Evolutionary conservation across 2,888 invertebrate species (phyloP).

Genomic region (Gortyna flavago): DNA sequence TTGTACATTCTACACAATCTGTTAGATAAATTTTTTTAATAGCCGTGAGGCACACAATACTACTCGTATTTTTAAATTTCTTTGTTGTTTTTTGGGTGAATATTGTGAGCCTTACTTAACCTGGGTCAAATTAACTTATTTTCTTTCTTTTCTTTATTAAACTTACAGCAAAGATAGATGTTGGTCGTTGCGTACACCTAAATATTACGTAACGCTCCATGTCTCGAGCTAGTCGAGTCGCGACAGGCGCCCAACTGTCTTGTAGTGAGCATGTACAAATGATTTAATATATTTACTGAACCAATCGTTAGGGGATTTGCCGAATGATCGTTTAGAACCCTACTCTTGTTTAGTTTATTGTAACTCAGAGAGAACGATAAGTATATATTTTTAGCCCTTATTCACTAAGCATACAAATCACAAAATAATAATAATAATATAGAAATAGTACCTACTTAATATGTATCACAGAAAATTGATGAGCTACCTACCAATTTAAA

Average conservation of each 20-base stretch:
- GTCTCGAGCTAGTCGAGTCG: slow-evolving; percentile 5
- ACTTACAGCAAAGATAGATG: not conserved
- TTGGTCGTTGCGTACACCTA: too few species aligned
- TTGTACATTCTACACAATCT: not conserved
- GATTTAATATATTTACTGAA: slow-evolving; percentile 48
- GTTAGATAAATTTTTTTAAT: slow-evolving; percentile 10
- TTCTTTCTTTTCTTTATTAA: too few species aligned
- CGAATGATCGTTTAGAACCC: not conserved
- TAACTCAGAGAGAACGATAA: not conserved
- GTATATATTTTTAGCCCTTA: too few species aligned
- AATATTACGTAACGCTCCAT: slow-evolving; percentile 28
- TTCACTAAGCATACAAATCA: not conserved
- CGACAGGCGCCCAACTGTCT: slow-evolving; percentile 57
- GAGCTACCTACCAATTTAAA: too few species aligned
- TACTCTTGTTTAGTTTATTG: not conserved
- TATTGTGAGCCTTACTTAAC: too few species aligned
- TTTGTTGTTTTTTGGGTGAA: too few species aligned
- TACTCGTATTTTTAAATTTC: too few species aligned
- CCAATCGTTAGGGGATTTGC: slow-evolving; percentile 23
- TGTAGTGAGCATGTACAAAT: slow-evolving; percentile 43
- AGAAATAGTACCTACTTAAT: too few species aligned
- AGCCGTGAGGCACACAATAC: too few species aligned
- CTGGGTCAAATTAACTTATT: too few species aligned
- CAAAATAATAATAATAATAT: not conserved
- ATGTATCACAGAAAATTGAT: too few species aligned